phyloP scores from a whole-genome alignment of 2,113 vertebrate genomes.

The Chaetodon trifascialis region DNA sequence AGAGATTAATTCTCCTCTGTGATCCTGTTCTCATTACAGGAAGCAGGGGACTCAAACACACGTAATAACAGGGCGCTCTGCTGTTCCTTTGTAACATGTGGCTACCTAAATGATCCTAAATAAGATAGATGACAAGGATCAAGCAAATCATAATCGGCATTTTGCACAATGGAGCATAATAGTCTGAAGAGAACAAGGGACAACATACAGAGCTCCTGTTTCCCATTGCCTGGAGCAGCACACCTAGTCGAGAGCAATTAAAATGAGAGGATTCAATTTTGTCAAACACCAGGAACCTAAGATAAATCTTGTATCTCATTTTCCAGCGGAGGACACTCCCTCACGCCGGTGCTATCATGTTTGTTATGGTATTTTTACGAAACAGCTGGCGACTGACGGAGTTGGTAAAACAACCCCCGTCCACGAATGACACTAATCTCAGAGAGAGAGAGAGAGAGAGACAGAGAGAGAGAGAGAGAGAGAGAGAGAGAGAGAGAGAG shows the following conservation, averaged over 20 bases:
- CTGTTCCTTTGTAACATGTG: slow-evolving; percentile 81
- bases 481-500: slow-evolving; percentile 56
- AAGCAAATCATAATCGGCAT: slow-evolving; percentile 80
- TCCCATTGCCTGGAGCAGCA: slow-evolving; percentile 80
- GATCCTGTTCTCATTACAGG: slow-evolving; percentile 74
- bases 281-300: slow-evolving; percentile 84
- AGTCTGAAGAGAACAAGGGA: slow-evolving; percentile 74
- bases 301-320: slow-evolving; percentile 85
- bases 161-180: slow-evolving; percentile 80
- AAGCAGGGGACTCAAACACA: slow-evolving; percentile 75
- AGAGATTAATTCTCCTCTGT: slow-evolving; percentile 75
- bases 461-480: slow-evolving; percentile 47
- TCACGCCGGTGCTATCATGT: slow-evolving; percentile 70
- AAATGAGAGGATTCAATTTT: slow-evolving; percentile 88
- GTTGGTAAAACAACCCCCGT: slow-evolving; percentile 63
- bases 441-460: slow-evolving; percentile 55
- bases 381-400: slow-evolving; percentile 79
- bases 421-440: slow-evolving; percentile 71
- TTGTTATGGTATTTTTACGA: slow-evolving; percentile 81
- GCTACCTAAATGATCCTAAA: slow-evolving; percentile 81
- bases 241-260: slow-evolving; percentile 86
- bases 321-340: slow-evolving; percentile 79
- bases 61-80: slow-evolving; percentile 74
- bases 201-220: slow-evolving; percentile 73
- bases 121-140: slow-evolving; percentile 82